Evolutionary conservation across 2,888 invertebrate genomes (phyloP), one percentile per base, ranked within the genome.

Genomic region (Ryuthela nishihirai): DNA sequence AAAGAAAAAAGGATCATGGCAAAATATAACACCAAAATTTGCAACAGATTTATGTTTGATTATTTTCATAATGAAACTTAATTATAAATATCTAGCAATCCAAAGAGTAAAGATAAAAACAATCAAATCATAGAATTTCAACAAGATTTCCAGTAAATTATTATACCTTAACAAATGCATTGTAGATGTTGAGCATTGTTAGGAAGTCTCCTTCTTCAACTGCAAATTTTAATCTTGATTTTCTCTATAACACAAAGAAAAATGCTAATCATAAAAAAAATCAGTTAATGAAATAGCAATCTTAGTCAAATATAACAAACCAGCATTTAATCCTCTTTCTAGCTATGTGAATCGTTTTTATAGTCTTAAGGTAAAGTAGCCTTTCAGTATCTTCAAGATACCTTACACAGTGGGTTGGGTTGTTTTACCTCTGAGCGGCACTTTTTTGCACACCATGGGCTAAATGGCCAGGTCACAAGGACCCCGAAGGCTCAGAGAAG

Each of bases 141-240:
- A 29, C 10, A 9, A 29, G 10, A 9, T 29, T 29, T 29, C 7
- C 10, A 29, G 10, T 29, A 29, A 29, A 29, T 9, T 29, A 4
- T 7, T 4, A 49, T 35, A 65, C 66, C 65, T 79, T 79, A 4
- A 77, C 68, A 61, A 81, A 86, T 0, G 81, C 77, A 2, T 80
- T 83, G 70, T 83, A 88, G 1, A 94, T 84, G 73, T 97, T 97
- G 3, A 97, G 76, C 53, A 89, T 79, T 23, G 94, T 93, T 17
- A 97, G 78, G 38, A 94, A 80, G 74, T 97, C 97, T 0, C 97
- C 97, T 76, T 97, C 95, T 3, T 83, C 85, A 0, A 91, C 78
- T 43, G 76, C 83, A 74, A 95, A 95, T 64, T 87, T 81, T n/a
- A 92, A 80, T 68, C 86, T 85, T 0, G 83, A 83, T 6, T 72